phyloP scores from a whole-genome alignment of 2,888 invertebrate species.

The Drosophila paracracens region DNA sequence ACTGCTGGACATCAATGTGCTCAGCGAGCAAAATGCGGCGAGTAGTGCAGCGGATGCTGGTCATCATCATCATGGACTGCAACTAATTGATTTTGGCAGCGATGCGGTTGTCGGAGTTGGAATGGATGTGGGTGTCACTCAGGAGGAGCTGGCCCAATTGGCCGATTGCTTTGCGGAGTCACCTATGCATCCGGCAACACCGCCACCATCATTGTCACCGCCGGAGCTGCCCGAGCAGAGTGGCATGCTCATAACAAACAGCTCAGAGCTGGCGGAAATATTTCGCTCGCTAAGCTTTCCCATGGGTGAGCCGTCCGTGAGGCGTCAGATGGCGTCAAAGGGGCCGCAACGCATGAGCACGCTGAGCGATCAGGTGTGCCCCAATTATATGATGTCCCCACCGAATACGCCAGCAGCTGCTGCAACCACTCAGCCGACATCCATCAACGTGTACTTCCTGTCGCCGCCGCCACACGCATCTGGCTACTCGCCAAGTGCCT shows the following conservation, averaged over 20 bases:
- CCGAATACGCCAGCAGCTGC: slow-evolving; percentile 82
- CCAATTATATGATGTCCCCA: slow-evolving; percentile 83
- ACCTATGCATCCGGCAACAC: slow-evolving; percentile 78
- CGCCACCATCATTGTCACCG: slow-evolving; percentile 83
- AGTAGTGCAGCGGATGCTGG: slow-evolving; percentile 29
- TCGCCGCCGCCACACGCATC: slow-evolving; percentile 82
- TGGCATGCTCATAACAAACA: slow-evolving; percentile 81
- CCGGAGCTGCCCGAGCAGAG: slow-evolving; percentile 80
- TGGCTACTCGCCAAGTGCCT: slow-evolving; percentile 81
- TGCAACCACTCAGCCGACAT: slow-evolving; percentile 62
- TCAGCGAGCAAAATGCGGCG: slow-evolving; percentile 76
- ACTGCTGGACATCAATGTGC: slow-evolving; percentile 83
- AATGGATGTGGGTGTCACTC: slow-evolving; percentile 36
- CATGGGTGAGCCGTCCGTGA: slow-evolving; percentile 67
- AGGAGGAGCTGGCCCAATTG: slow-evolving; percentile 75
- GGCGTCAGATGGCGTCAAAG: slow-evolving; percentile 61
- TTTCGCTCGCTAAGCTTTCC: slow-evolving; percentile 84
- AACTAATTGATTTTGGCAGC: slow-evolving; percentile 77
- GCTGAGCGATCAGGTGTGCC: slow-evolving; percentile 83
- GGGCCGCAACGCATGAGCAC: slow-evolving; percentile 83
- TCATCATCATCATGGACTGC: slow-evolving; percentile 49
- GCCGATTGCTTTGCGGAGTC: slow-evolving; percentile 77
- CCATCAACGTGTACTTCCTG: slow-evolving; percentile 84
- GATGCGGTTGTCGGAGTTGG: slow-evolving; percentile 44
- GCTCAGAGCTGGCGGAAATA: slow-evolving; percentile 82